These are phyloP conservation scores for Polypterus bichir DNA, from an alignment of 2,113 vertebrate species.

Conservation along the genomic window DNA sequence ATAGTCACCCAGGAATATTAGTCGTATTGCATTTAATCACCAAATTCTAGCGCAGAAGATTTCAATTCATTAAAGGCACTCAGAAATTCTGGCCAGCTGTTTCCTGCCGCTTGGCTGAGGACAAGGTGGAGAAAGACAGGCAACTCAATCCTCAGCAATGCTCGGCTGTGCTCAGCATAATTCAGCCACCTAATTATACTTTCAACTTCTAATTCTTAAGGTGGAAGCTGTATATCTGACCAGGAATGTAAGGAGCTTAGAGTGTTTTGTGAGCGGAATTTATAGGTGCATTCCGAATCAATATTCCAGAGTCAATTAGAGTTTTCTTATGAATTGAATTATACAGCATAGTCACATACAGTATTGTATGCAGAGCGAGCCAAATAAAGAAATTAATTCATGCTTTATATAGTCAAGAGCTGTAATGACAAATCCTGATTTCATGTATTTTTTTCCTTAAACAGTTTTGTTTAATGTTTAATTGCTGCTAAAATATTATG, in stretches of 20 bases:
- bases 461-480: not conserved
- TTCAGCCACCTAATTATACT: conserved; percentile 50
- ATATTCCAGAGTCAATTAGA: too few species aligned
- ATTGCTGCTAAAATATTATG: not conserved
- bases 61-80: conserved; percentile 75
- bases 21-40: conserved; percentile 76
- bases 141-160: conserved; percentile 50
- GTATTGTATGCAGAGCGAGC: too few species aligned
- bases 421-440: too few species aligned
- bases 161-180: conserved; percentile 44
- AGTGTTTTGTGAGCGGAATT: conserved; percentile 29
- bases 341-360: too few species aligned
- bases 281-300: conserved; percentile 33
- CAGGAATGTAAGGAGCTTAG: conserved; percentile 40
- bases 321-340: too few species aligned
- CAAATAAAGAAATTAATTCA: too few species aligned
- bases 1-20: conserved; percentile 71
- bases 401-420: too few species aligned
- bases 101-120: conserved; percentile 66
- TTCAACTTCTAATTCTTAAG: conserved; percentile 37
- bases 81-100: conserved; percentile 83
- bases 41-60: conserved; percentile 51
- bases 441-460: too few species aligned
- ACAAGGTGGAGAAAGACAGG: conserved; percentile 68
- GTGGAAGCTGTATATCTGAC: conserved; percentile 39